These are phyloP conservation scores for Lordiphosa fenestrarum DNA, from an alignment of 2,888 invertebrate species.

Conservation along the genomic window DNA sequence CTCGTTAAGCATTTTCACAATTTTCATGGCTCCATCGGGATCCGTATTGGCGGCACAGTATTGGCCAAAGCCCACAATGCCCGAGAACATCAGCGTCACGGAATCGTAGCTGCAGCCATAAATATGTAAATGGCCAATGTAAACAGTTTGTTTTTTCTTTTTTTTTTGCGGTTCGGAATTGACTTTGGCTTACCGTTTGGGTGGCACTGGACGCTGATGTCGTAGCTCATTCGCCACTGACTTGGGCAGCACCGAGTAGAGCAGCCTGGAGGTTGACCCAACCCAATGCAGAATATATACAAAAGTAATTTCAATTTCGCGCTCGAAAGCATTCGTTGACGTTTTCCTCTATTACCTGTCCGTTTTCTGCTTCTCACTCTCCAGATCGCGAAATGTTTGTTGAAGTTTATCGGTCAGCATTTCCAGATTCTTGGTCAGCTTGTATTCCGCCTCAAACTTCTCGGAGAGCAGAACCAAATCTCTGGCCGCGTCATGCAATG, in stretches of 20 bases:
- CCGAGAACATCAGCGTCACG: slow-evolving; percentile 96
- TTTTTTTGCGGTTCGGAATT: slow-evolving; percentile 9
- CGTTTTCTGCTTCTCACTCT: slow-evolving; percentile 96
- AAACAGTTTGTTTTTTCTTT: neutral
- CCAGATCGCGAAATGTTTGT: slow-evolving; percentile 95
- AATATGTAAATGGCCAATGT: slow-evolving; percentile 30
- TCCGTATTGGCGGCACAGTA: slow-evolving; percentile 95
- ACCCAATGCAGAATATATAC: slow-evolving; percentile 35
- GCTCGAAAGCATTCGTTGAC: slow-evolving; percentile 42
- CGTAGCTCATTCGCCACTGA: slow-evolving; percentile 97
- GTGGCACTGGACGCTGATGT: slow-evolving; percentile 94
- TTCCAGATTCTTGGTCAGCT: slow-evolving; percentile 95
- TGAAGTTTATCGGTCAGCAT: slow-evolving; percentile 96
- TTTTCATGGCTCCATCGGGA: slow-evolving; percentile 96
- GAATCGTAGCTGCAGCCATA: slow-evolving; percentile 86
- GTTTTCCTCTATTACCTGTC: slow-evolving; percentile 85
- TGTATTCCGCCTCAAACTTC: slow-evolving; percentile 98
- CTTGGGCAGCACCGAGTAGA: slow-evolving; percentile 96
- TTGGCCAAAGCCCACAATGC: slow-evolving; percentile 94
- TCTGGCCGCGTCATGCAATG: slow-evolving; percentile 96
- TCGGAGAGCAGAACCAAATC: slow-evolving; percentile 97
- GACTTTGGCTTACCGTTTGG: slow-evolving; percentile 84
- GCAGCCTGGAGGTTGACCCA: slow-evolving; percentile 83
- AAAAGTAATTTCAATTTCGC: slow-evolving; percentile 60
- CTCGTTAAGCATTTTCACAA: slow-evolving; percentile 95